phyloP scores from a whole-genome alignment of 2,797 vertebrate species.

The Anguilla megastoma region DNA sequence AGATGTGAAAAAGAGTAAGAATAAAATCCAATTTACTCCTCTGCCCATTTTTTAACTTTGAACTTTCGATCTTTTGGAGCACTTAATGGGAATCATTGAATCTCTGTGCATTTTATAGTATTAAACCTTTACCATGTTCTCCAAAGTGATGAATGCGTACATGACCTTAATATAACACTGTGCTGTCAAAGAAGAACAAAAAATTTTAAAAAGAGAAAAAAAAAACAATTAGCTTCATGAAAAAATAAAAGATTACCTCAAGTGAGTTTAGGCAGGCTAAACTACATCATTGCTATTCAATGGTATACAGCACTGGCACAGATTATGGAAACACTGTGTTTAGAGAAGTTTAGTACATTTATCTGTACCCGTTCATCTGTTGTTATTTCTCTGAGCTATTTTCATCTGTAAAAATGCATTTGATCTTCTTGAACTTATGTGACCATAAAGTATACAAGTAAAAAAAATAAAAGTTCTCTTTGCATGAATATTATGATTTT shows the following conservation, averaged over 20 bases:
- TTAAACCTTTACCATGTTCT: not conserved
- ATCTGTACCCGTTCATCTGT: too few relatives aligned
- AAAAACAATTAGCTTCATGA: not conserved
- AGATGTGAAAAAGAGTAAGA: not conserved
- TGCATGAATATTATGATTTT: too few relatives aligned
- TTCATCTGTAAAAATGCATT: too few relatives aligned
- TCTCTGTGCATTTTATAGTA: conserved; percentile 51
- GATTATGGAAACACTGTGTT: too few relatives aligned
- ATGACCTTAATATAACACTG: not conserved
- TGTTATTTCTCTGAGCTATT: too few relatives aligned
- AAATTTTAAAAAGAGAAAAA: not conserved
- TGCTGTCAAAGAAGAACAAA: not conserved
- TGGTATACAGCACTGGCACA: too few relatives aligned
- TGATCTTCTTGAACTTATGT: too few relatives aligned
- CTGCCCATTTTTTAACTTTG: not conserved
- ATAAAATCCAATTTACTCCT: not conserved
- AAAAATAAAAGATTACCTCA: not conserved
- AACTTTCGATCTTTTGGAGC: not conserved
- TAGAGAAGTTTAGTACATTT: too few relatives aligned
- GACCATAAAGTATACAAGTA: too few relatives aligned
- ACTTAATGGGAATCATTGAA: not conserved
- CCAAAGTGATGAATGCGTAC: not conserved
- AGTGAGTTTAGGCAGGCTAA: not conserved
- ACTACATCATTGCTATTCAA: not conserved
- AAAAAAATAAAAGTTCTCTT: too few relatives aligned